Evolutionary conservation across 2,113 vertebrate genomes (phyloP).

Genomic region (Furnarius figulus): DNA sequence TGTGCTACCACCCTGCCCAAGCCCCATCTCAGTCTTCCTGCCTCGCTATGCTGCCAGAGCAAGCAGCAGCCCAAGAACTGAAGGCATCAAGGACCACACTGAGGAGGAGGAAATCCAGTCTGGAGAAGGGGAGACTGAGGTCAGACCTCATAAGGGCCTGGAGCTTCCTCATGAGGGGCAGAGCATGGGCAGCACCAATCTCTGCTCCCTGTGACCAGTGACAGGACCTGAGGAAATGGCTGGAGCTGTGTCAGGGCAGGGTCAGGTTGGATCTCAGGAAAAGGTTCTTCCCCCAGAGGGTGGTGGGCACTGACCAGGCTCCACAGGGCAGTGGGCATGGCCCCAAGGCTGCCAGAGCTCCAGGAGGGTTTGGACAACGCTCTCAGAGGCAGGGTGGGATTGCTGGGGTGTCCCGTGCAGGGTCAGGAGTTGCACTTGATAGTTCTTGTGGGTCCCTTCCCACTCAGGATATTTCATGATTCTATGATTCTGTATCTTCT

Average conservation of each 20-base stretch:
- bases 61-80: not conserved
- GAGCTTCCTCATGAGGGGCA: not conserved
- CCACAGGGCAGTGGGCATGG: not conserved
- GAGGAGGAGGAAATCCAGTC: not conserved
- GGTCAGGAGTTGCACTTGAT: not conserved
- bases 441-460: not conserved
- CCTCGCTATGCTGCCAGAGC: not conserved
- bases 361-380: accelerated
- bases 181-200: not conserved
- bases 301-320: not conserved
- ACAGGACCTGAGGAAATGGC: not conserved
- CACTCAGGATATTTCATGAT: not conserved
- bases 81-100: accelerated
- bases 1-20: not conserved
- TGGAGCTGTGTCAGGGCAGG: not conserved
- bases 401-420: not conserved
- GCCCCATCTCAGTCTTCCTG: not conserved
- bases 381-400: not conserved
- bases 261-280: accelerated
- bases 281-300: not conserved
- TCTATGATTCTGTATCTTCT: not conserved
- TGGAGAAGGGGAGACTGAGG: not conserved
- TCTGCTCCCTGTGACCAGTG: not conserved
- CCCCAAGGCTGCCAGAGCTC: not conserved
- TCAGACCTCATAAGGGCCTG: not conserved